Base-by-base conservation (phyloP, 2,888 invertebrate species). In the Cheilosia impressa region DNA sequence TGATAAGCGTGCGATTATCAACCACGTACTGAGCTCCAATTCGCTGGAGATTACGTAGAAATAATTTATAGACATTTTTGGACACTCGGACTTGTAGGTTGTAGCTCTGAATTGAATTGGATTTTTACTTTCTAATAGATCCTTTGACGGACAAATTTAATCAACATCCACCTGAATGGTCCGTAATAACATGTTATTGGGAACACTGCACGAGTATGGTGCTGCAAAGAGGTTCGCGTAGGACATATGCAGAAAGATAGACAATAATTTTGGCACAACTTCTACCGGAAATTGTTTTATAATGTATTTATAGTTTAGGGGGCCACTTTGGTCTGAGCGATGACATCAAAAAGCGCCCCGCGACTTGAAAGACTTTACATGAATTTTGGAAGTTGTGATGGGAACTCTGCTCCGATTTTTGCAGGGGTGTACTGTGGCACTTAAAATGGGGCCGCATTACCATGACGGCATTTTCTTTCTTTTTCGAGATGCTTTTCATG, bases 281-380 rank as follows among this genome's bases (percentile, higher is more conserved):
- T 87, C 78, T 87, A 85, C 78, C 83, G 89, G 89, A 90, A 89
- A 90, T 90, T 89, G 88, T 88, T 89, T 89, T 89, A 89, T 89
- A 89, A 90, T 90, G 89, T 87, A 88, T 88, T 89, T 90, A 89
- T 77, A 76, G 55, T 71, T 84, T 77, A 7, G 80, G 55, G 53
- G 75, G 22, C 41, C 77, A 58, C 87, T 80, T 60, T 45, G 71
- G 45, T 43, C 60, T 10, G 24, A 57, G 79, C 78, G 78, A 65
- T 79, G 75, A 84, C 69, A 22, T 50, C 69, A 75, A 62, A 63
- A n/a, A 68, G 60, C 34, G 45, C 15, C 52, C 57, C 84, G 84
- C 75, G 79, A 66, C 50, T 34, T 41, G 24, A 50, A 55, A 31
- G 45, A 71, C 38, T 45, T 24, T 31, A 13, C 13, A 38, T 63